These are phyloP conservation scores for Scleropages formosus DNA, from an alignment of 2,797 vertebrate species.

Conservation along the genomic window DNA sequence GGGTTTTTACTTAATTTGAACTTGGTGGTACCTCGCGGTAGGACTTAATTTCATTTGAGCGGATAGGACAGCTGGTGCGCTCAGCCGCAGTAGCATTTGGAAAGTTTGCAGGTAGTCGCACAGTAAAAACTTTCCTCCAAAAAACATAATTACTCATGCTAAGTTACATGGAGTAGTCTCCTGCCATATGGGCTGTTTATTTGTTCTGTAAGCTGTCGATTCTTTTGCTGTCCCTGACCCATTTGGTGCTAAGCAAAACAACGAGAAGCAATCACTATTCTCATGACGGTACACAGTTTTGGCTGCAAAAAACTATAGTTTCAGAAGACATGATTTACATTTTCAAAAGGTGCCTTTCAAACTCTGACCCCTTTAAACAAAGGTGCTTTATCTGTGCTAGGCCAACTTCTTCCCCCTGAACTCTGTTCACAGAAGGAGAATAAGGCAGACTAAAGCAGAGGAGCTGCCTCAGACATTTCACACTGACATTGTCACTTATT, in stretches of 20 bases:
- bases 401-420: conserved; percentile 39
- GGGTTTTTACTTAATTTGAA: no score
- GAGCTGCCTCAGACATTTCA: no score
- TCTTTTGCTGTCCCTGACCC: conserved; percentile 3
- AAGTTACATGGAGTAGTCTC: not conserved
- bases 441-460: conserved; percentile 38
- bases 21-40: no score
- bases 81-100: not conserved
- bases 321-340: not conserved
- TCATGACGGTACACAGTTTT: not conserved
- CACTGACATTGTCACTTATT: no score
- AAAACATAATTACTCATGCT: not conserved
- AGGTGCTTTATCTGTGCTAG: conserved; percentile 21
- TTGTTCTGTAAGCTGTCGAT: not conserved
- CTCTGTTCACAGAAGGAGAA: conserved; percentile 47
- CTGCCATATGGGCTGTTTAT: not conserved
- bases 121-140: not conserved
- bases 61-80: not conserved
- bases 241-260: not conserved
- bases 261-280: not conserved
- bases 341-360: not conserved
- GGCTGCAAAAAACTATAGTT: not conserved
- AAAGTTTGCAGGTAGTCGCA: not conserved
- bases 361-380: conserved; percentile 23
- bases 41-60: no score